A percentile compares a stretch with the other conserved stretches of the same genome.
phyloP scores from a whole-genome alignment of 2,888 invertebrate species.

The Nesidiocoris tenuis region DNA sequence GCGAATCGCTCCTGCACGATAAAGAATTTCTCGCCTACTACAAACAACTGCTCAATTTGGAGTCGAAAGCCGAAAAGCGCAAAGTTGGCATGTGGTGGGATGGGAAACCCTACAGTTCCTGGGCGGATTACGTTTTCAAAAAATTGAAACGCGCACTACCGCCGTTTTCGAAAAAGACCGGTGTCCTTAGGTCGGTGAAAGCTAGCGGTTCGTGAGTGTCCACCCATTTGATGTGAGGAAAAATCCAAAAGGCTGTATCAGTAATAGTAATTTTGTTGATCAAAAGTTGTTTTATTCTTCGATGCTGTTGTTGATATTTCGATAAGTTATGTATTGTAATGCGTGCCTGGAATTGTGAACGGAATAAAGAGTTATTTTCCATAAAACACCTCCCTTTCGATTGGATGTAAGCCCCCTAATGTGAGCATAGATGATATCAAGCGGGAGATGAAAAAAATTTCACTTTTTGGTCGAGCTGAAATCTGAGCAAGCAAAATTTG shows the following conservation, averaged over 20 bases:
- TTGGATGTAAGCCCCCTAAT: no score
- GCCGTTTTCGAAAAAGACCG: neutral
- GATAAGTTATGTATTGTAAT: no score
- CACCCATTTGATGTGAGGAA: neutral
- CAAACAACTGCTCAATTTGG: conserved; percentile 55
- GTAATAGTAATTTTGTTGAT: no score
- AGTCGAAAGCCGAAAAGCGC: conserved; percentile 56
- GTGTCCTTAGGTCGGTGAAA: neutral
- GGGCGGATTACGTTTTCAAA: neutral
- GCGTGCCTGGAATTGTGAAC: no score
- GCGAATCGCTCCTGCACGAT: conserved; percentile 42
- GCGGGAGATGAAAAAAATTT: no score
- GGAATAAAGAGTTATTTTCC: no score
- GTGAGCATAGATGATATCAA: no score
- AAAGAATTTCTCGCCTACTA: conserved; percentile 53
- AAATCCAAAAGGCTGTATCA: neutral
- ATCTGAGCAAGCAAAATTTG: no score
- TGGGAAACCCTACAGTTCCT: conserved; percentile 7
- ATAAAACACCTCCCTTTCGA: no score
- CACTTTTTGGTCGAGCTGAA: no score
- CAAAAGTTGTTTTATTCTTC: no score
- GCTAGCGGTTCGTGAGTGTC: neutral
- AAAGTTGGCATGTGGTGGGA: conserved; percentile 58
- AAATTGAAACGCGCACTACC: conserved; percentile 13
- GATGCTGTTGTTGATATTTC: no score